Evolutionary conservation across 2,888 invertebrate species (phyloP).

Genomic region (Cheilosia impressa): DNA sequence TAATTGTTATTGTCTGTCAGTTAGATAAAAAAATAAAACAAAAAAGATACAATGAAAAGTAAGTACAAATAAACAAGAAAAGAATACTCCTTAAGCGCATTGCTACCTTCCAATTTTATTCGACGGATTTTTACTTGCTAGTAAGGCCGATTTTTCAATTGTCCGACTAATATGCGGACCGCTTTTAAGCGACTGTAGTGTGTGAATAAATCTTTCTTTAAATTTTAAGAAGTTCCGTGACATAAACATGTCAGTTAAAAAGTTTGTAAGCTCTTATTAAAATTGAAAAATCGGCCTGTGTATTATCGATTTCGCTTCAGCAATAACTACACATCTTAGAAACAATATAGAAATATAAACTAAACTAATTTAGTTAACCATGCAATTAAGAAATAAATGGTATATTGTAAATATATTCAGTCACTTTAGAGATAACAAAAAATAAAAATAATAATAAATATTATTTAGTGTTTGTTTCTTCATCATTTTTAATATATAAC

Average conservation of each 20-base stretch:
- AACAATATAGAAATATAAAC: not conserved
- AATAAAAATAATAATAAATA: constrained; percentile 36
- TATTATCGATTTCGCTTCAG: too few relatives aligned
- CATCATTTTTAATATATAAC: constrained; percentile 15
- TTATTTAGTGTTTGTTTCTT: constrained; percentile 32
- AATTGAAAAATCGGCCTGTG: too few relatives aligned
- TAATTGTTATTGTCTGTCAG: constrained; percentile 66
- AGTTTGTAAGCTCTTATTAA: too few relatives aligned
- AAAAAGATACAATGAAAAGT: constrained; percentile 1
- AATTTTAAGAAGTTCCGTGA: too few relatives aligned
- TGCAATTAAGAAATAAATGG: constrained; percentile 3
- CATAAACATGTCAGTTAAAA: too few relatives aligned
- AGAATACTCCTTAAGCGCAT: not conserved
- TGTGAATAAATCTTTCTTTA: too few relatives aligned
- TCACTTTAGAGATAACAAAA: constrained; percentile 53
- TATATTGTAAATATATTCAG: constrained; percentile 59
- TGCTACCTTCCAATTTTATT: not conserved
- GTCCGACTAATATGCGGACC: too few relatives aligned
- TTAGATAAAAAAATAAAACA: constrained; percentile 8
- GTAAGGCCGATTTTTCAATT: not conserved
- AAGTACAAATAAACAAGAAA: constrained; percentile 36
- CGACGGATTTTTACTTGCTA: constrained; percentile 14
- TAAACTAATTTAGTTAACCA: constrained; percentile 9
- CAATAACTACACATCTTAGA: not conserved
- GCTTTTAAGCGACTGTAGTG: too few relatives aligned